Evolutionary conservation across 2,113 vertebrate genomes (phyloP).

Genomic region (Rhabdornis inornatus): DNA sequence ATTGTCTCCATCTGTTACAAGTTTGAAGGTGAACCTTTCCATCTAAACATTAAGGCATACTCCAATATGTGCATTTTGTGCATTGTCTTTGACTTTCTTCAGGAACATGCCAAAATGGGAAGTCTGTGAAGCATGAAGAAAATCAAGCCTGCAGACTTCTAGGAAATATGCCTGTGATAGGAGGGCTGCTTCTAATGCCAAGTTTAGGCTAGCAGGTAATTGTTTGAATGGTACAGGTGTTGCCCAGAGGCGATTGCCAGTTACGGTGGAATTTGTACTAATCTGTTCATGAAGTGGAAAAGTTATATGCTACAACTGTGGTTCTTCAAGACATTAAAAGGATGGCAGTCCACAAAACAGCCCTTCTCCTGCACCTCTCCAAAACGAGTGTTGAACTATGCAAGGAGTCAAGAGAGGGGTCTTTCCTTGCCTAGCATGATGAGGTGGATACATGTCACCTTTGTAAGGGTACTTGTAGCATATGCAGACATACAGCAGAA

Average conservation of each 20-base stretch:
- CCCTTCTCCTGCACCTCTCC: not conserved
- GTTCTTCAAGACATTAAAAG: not conserved
- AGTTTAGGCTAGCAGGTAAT: not conserved
- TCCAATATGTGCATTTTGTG: not conserved
- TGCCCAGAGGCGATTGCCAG: not conserved
- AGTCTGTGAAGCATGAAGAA: not conserved
- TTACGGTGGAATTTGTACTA: not conserved
- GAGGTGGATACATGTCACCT: accelerated
- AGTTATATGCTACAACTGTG: not conserved
- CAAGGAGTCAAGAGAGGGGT: not conserved
- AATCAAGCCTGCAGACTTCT: not conserved
- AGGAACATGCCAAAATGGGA: not conserved
- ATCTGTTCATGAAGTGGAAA: not conserved
- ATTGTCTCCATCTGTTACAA: not conserved
- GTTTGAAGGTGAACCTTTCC: constrained; percentile 12
- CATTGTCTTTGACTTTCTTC: not conserved
- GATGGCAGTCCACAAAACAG: not conserved
- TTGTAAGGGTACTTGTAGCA: not conserved
- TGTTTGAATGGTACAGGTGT: not conserved
- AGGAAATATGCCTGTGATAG: not conserved
- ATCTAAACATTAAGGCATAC: not conserved
- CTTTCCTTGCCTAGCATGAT: not conserved
- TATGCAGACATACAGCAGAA: accelerated
- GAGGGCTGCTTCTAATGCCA: not conserved
- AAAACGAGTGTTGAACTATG: not conserved